Evolutionary conservation across 2,888 invertebrate species (phyloP).

Genomic region (Nymphalis polychloros): DNA sequence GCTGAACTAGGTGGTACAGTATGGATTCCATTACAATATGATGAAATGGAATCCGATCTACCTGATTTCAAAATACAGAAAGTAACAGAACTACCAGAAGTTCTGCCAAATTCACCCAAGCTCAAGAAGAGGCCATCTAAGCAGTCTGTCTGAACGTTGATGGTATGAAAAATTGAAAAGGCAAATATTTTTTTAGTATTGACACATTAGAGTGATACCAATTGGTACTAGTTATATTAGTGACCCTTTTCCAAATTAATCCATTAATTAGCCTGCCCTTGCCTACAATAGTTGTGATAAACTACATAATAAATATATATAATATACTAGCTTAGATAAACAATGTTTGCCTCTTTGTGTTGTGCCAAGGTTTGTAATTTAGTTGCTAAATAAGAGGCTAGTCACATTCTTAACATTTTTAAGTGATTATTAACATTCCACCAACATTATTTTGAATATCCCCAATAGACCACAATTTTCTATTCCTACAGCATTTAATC

Average conservation of each 20-base stretch:
- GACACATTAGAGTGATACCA: slow-evolving; percentile 2
- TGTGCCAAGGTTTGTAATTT: slow-evolving; percentile 6
- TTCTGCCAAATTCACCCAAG: slow-evolving; percentile 81
- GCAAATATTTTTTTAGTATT: neutral
- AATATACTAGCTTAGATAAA: neutral
- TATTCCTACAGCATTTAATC: neutral
- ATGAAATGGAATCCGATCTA: slow-evolving; percentile 73
- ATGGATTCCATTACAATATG: slow-evolving; percentile 86
- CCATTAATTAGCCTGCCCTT: neutral
- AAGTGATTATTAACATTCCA: slow-evolving; percentile 5
- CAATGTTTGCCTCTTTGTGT: neutral
- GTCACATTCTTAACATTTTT: neutral
- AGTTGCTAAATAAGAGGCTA: neutral
- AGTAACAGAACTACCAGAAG: slow-evolving; percentile 83
- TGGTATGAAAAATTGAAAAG: slow-evolving; percentile 27
- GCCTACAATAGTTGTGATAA: slow-evolving; percentile 1
- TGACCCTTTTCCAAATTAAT: neutral
- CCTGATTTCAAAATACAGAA: slow-evolving; percentile 86
- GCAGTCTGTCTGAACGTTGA: slow-evolving; percentile 46
- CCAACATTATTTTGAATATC: neutral
- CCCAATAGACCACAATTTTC: neutral
- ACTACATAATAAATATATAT: neutral
- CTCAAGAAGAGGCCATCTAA: slow-evolving; percentile 59
- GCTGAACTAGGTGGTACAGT: slow-evolving; percentile 90
- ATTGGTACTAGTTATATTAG: neutral